Evolutionary conservation across 2,888 invertebrate species (phyloP).

Genomic region (Marronus borbonicus): DNA sequence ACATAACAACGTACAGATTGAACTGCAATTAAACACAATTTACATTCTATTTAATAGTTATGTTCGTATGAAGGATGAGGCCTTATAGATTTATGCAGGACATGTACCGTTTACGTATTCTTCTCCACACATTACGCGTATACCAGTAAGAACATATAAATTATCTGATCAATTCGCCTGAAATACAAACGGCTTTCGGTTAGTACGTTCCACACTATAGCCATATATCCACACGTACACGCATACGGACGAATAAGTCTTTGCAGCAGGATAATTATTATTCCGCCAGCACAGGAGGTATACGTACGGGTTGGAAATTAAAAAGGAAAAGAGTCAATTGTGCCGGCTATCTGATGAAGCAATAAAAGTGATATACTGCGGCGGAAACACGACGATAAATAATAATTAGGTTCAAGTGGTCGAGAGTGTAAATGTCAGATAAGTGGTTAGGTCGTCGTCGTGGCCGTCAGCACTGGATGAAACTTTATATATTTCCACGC

Average conservation of each 20-base stretch:
- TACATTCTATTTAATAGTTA: neutral
- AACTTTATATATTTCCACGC: constrained; percentile 26
- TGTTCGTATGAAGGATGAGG: constrained; percentile 3
- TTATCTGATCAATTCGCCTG: constrained; percentile 33
- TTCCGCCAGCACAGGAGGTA: constrained; percentile 21
- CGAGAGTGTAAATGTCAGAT: constrained; percentile 67
- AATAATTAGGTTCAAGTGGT: constrained; percentile 68
- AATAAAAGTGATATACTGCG: constrained; percentile 65
- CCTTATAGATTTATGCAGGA: constrained; percentile 2
- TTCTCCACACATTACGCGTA: constrained; percentile 32
- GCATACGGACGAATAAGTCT: neutral
- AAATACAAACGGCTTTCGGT: constrained; percentile 40
- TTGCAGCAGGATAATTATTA: constrained; percentile 24
- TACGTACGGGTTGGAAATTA: constrained; percentile 25
- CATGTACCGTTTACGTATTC: constrained; percentile 27
- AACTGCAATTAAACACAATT: neutral
- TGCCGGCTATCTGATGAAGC: constrained; percentile 62
- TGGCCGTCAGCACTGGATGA: constrained; percentile 54
- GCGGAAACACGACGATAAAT: constrained; percentile 66
- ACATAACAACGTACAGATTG: neutral
- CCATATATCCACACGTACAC: neutral
- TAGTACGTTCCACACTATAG: constrained; percentile 5
- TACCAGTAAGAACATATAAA: constrained; percentile 26
- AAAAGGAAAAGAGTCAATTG: constrained; percentile 44
- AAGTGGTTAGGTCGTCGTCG: constrained; percentile 61